Evolutionary conservation across 2,113 vertebrate genomes (phyloP).

Genomic region (Brachypodius melanocephalos): DNA sequence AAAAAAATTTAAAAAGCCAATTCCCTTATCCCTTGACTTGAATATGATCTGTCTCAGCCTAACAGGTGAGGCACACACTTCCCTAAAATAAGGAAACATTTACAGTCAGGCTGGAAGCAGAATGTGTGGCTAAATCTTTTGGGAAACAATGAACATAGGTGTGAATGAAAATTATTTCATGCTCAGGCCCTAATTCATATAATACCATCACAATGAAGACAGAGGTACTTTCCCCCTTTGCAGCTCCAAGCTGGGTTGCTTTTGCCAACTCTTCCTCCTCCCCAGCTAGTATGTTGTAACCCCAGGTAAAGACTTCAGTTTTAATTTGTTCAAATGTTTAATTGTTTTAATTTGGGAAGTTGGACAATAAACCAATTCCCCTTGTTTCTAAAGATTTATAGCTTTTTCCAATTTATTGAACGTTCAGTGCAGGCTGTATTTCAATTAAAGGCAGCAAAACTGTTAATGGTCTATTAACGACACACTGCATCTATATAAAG

Average conservation of each 20-base stretch:
- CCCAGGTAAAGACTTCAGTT: not conserved
- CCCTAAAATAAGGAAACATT: not conserved
- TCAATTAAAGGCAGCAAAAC: not conserved
- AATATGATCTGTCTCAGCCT: not conserved
- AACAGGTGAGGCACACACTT: fast-evolving
- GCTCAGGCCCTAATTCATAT: not conserved
- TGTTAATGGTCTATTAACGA: not conserved
- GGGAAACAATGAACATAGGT: not conserved
- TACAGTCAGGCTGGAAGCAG: not conserved
- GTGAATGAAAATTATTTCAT: not conserved
- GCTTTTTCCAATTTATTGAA: not conserved
- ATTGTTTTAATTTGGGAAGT: not conserved
- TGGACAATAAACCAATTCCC: not conserved
- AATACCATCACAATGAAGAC: not conserved
- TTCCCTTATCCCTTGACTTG: not conserved
- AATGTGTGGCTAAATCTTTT: fast-evolving
- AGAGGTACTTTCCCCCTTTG: fast-evolving
- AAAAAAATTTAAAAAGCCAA: not conserved
- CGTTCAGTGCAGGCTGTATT: not conserved
- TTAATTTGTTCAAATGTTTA: not conserved
- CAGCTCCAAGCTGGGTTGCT: not conserved
- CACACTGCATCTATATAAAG: not conserved
- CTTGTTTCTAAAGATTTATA: not conserved
- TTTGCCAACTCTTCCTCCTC: not conserved
- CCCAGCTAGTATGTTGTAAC: not conserved